Conservation (phyloP, 1,140 invertebrate genomes). For the Dinoponera quadriceps region DNA sequence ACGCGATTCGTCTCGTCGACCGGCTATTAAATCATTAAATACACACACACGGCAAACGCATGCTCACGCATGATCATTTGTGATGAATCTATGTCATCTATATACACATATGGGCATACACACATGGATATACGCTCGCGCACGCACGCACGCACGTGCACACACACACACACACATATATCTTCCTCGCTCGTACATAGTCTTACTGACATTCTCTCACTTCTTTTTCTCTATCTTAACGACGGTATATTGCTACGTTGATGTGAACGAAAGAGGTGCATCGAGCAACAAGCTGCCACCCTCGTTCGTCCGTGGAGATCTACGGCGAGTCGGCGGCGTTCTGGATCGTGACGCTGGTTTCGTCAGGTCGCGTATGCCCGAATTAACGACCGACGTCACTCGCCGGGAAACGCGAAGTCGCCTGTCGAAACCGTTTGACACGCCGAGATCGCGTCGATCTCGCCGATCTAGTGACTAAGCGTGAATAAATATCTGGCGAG, state of each 20-base stretch:
- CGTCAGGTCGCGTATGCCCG: background rate
- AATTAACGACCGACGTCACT: background rate
- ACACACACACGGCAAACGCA: background rate
- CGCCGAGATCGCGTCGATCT: conserved; percentile 27
- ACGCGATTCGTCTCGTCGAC: conserved; percentile 36
- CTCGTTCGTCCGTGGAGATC: conserved; percentile 21
- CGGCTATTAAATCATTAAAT: conserved; percentile 35
- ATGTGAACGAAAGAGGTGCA: conserved; percentile 22
- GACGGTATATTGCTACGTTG: background rate
- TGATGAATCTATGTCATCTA: no score
- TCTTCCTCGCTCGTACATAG: background rate
- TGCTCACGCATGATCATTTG: background rate
- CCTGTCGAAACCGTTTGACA: background rate
- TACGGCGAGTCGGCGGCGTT: conserved; percentile 17
- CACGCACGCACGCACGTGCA: no score
- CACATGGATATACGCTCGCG: background rate
- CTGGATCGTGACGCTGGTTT: background rate
- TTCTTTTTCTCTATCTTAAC: background rate
- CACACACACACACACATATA: conserved; percentile 42
- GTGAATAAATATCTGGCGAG: conserved; percentile 59
- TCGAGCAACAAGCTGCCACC: background rate
- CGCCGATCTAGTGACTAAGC: conserved; percentile 41
- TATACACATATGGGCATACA: background rate
- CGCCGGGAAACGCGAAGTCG: background rate
- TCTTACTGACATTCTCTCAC: background rate